Percentiles rank a stretch among this genome's conserved stretches.
phyloP scores from a whole-genome alignment of 2,888 invertebrate species.

The Crocallis elinguaria region DNA sequence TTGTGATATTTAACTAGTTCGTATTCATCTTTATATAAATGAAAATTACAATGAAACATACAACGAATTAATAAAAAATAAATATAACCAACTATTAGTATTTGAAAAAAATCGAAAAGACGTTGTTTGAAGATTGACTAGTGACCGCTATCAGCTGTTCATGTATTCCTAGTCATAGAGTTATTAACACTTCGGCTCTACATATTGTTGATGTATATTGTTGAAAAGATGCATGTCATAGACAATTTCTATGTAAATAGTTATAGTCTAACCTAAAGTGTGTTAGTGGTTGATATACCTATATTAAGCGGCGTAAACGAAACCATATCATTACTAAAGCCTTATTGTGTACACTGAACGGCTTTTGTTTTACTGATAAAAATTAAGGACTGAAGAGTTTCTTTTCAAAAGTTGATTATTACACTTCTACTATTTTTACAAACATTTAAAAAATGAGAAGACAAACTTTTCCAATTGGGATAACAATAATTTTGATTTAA shows the following conservation, averaged over 20 bases:
- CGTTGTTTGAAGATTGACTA: not conserved
- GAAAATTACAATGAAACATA: too few relatives aligned
- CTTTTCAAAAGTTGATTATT: too few relatives aligned
- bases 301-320: slow-evolving; percentile 4
- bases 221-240: slow-evolving; percentile 70
- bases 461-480: too few relatives aligned
- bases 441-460: too few relatives aligned
- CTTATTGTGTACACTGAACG: not conserved
- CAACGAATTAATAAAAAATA: too few relatives aligned
- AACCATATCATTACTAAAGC: not conserved
- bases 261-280: slow-evolving; percentile 41
- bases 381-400: too few relatives aligned
- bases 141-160: not conserved
- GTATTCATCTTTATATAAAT: too few relatives aligned
- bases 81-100: too few relatives aligned
- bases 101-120: too few relatives aligned
- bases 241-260: slow-evolving; percentile 73
- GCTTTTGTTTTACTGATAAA: not conserved
- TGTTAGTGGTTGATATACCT: slow-evolving; percentile 41
- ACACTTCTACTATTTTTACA: too few relatives aligned
- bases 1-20: too few relatives aligned
- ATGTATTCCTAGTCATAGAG: slow-evolving; percentile 13
- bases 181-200: slow-evolving; percentile 56
- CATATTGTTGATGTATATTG: slow-evolving; percentile 68
- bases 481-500: too few relatives aligned